Conservation (phyloP, 2,888 invertebrate genomes). For the Temnothorax rugatulus region DNA sequence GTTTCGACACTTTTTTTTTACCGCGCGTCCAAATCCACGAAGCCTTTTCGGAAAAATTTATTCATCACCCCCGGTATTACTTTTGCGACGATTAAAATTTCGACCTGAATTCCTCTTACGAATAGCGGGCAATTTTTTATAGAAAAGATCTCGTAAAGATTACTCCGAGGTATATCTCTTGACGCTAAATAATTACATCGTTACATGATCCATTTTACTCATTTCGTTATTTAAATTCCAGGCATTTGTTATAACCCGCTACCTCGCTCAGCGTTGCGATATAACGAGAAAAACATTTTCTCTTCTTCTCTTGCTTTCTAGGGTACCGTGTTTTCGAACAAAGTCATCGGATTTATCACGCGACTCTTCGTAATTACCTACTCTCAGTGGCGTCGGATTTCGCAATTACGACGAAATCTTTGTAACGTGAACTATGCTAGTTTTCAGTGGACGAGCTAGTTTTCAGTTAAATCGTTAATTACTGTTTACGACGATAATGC, state of each 20-base stretch:
- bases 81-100: background rate
- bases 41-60: background rate
- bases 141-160: background rate
- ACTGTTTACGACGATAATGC: conserved; percentile 13
- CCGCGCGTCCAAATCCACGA: background rate
- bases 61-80: background rate
- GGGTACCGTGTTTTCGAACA: background rate
- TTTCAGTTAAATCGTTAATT: conserved; percentile 30
- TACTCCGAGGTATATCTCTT: background rate
- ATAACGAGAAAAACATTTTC: background rate
- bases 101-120: background rate
- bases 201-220: background rate
- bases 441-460: background rate
- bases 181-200: background rate
- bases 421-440: conserved; percentile 7
- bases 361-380: conserved; percentile 29
- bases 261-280: background rate
- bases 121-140: background rate
- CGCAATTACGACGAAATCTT: conserved; percentile 44
- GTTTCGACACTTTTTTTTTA: background rate
- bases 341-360: conserved; percentile 40
- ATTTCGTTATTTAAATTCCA: conserved; percentile 4
- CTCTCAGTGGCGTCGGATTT: conserved; percentile 34
- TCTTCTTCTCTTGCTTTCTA: background rate
- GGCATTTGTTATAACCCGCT: background rate